Evolutionary conservation across 2,797 vertebrate species (phyloP).

Genomic region (Distichodus sexfasciatus): DNA sequence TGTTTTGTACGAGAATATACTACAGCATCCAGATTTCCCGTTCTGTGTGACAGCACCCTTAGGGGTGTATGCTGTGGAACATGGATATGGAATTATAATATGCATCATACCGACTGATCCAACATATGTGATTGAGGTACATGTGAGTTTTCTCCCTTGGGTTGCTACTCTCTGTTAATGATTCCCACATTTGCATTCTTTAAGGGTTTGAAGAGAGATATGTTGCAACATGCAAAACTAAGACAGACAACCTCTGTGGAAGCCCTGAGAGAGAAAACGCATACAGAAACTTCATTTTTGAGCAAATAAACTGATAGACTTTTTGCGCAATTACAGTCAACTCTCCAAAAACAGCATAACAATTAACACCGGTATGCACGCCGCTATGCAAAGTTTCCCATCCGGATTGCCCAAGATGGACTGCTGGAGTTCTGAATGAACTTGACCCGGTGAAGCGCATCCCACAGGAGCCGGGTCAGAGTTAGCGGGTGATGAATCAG

Average conservation of each 20-base stretch:
- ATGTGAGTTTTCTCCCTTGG: neutral
- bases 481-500: conserved; percentile 48
- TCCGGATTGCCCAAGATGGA: conserved; percentile 23
- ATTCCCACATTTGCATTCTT: neutral
- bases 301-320: neutral
- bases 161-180: neutral
- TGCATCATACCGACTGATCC: neutral
- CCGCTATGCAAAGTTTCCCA: conserved; percentile 25
- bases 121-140: neutral
- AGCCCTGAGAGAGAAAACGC: no score
- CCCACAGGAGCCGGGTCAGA: conserved; percentile 22
- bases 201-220: neutral
- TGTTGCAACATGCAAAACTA: neutral
- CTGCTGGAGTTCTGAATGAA: conserved; percentile 32
- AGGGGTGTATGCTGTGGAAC: neutral
- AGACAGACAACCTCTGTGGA: neutral
- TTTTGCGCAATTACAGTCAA: neutral
- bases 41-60: neutral
- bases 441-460: conserved; percentile 44
- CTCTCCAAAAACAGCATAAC: neutral
- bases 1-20: conserved; percentile 2
- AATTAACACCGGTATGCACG: no score
- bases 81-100: neutral
- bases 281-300: no score
- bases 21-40: conserved; percentile 7